phyloP scores from a whole-genome alignment of 2,797 vertebrate genomes.

The Microcaecilia unicolor region DNA sequence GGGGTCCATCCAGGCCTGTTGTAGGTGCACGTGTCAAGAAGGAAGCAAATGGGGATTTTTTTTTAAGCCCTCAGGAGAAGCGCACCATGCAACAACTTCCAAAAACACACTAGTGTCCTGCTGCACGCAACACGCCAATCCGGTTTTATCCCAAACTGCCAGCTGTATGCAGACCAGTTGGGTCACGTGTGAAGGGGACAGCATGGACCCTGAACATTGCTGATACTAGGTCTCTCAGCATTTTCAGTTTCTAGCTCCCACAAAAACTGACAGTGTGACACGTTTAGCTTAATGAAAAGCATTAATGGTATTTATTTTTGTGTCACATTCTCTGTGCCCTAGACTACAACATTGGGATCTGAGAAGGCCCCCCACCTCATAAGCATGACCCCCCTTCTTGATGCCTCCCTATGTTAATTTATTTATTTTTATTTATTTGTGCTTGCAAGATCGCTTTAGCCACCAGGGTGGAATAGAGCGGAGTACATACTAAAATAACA shows the following conservation, averaged over 20 bases:
- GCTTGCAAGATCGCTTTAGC: too few species aligned
- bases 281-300: background rate
- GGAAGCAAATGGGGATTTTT: slow-evolving; percentile 24
- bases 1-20: slow-evolving; percentile 41
- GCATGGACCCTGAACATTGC: background rate
- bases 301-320: background rate
- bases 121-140: slow-evolving; percentile 8
- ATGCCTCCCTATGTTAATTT: too few species aligned
- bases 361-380: too few species aligned
- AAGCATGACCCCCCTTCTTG: too few species aligned
- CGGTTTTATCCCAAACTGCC: slow-evolving; percentile 7
- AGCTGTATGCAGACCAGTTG: slow-evolving; percentile 9
- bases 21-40: slow-evolving; percentile 51
- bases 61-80: slow-evolving; percentile 37
- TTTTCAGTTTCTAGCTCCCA: background rate
- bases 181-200: background rate
- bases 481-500: too few species aligned
- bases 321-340: background rate
- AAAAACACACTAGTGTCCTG: slow-evolving; percentile 15
- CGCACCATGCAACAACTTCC: slow-evolving; percentile 28
- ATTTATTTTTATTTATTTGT: too few species aligned
- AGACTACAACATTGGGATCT: too few species aligned
- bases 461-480: too few species aligned
- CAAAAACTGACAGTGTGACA: background rate
- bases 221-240: background rate